Evolutionary conservation across 2,797 vertebrate species (phyloP), one percentile per base, ranked within the genome.

Genomic region (Muraenolepis orangiensis): DNA sequence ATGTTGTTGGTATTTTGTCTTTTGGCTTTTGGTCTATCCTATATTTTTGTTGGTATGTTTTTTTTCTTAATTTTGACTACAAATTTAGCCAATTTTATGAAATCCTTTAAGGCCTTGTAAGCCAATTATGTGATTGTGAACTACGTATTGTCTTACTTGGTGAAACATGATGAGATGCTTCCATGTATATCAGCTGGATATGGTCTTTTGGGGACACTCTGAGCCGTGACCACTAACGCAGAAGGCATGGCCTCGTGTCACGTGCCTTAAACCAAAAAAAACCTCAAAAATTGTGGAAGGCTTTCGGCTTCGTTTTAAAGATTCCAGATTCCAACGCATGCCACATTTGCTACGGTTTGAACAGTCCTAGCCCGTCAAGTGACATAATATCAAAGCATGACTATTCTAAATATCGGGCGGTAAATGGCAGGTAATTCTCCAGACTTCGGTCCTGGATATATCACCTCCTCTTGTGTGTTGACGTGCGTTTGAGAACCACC

Each of bases 91-190:
- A 42, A 8, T 81, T 34, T 81, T 72, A 36, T 31, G 71, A 66
- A 29, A 51, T 68, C 38, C 72, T 14, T 69, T 57, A 57, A 57
- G 76, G 80, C 87, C 87, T 87, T 82, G n/a, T 89, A 83, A 88
- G 90, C 84, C 74, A 90, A 71, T 90, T 88, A 78, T 81, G 75
- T 82, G 81, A 87, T 85, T 87, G 81, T 84, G 89, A 91, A 84
- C 86, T 74, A 84, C n/a, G n/a, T n/a, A 82, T 87, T 89, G 80
- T 83, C 74, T 86, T 84, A 77, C 87, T 92, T 91, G 89, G 87
- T 71, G 71, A 90, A 91, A 91, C 92, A 77, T 81, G 77, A 90
- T 92, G 90, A 91, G 71, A 71, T 78, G 80, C 78, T 83, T 84
- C 70, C 78, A 81, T 74, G 72, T 71, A 70, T 71, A 29, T 12